Evolutionary conservation across 30 jellyfish, hydroid and myxozoan species (phyloP).

Genomic region (Calvadosia cruxmelitensis): DNA sequence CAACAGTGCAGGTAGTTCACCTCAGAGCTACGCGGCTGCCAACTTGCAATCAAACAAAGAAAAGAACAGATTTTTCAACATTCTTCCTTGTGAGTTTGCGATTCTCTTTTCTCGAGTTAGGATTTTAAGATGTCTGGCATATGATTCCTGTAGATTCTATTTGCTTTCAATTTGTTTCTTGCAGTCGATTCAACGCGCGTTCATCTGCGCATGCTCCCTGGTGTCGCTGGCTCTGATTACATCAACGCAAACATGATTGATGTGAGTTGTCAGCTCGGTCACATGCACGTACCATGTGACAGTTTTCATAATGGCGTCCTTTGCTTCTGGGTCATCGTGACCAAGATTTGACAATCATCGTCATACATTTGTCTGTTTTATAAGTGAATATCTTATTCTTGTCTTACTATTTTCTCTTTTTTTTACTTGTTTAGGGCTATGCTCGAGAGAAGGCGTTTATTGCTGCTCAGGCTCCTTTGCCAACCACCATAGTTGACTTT

Average conservation of each 20-base stretch:
- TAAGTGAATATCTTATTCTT: too few species aligned
- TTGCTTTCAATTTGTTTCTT: neutral
- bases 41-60: constrained; percentile 38
- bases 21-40: constrained; percentile 24
- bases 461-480: constrained; percentile 89
- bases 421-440: too few species aligned
- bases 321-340: too few species aligned
- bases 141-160: too few species aligned
- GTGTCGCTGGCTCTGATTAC: constrained; percentile 89
- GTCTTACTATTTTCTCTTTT: too few species aligned
- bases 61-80: constrained; percentile 57
- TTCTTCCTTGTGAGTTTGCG: constrained; percentile 64
- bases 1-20: neutral
- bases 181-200: constrained; percentile 71
- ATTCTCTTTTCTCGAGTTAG: too few species aligned
- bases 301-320: neutral
- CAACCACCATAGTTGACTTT: constrained; percentile 58
- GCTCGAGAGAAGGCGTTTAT: constrained; percentile 28
- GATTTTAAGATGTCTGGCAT: too few species aligned
- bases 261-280: constrained; percentile 31
- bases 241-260: constrained; percentile 68
- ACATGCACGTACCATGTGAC: neutral
- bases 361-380: too few species aligned
- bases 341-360: too few species aligned
- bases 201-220: constrained; percentile 39